A percentile compares a stretch with the other conserved stretches of the same genome.
phyloP scores from a whole-genome alignment of 1,140 invertebrate genomes.

The Neodiprion virginianus region DNA sequence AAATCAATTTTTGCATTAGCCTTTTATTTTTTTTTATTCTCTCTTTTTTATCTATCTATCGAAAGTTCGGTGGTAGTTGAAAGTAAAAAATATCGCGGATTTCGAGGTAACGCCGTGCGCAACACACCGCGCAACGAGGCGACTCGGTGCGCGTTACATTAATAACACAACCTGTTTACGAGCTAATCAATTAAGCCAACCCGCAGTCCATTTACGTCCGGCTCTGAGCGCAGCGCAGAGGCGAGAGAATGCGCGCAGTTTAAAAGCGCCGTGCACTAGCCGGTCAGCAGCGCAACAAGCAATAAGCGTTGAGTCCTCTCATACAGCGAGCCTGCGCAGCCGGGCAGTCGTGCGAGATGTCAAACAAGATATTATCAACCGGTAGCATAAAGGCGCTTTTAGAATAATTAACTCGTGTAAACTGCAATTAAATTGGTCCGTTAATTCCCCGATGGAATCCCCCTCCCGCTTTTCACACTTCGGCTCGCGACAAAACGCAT shows the following conservation, averaged over 20 bases:
- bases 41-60: too few species aligned
- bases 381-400: constrained; percentile 7
- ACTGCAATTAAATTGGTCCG: neutral
- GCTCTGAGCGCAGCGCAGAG: neutral
- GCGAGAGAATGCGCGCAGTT: neutral
- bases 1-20: too few species aligned
- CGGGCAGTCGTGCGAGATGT: neutral
- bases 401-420: constrained; percentile 8
- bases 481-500: neutral
- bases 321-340: neutral
- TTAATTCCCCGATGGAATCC: neutral
- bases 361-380: constrained; percentile 6
- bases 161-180: neutral
- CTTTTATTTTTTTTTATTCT: too few species aligned
- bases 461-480: neutral
- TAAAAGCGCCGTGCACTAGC: neutral
- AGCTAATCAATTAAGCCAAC: constrained; percentile 2
- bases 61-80: too few species aligned
- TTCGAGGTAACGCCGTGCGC: too few species aligned
- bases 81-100: too few species aligned
- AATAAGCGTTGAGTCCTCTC: neutral
- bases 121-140: too few species aligned
- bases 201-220: constrained; percentile 1
- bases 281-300: neutral
- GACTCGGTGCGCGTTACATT: neutral